phyloP scores from a whole-genome alignment of 2,113 vertebrate genomes.

The Forbesichthys papilliferus region DNA sequence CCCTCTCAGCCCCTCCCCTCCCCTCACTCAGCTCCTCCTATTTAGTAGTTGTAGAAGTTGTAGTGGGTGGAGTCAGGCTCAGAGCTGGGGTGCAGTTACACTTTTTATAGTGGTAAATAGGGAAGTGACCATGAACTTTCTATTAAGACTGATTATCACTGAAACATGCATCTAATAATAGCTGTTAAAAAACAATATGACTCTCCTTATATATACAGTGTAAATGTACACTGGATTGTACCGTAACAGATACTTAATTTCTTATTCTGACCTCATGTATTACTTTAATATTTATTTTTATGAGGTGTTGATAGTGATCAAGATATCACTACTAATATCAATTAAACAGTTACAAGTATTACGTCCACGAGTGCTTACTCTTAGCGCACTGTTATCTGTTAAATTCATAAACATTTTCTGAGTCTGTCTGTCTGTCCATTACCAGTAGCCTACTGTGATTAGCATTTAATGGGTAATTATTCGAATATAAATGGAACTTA shows the following conservation, averaged over 20 bases:
- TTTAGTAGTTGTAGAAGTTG: too few species aligned
- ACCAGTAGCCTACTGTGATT: not conserved
- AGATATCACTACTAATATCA: constrained; percentile 4
- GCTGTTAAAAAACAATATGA: not conserved
- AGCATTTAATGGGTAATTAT: constrained; percentile 13
- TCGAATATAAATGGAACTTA: not conserved
- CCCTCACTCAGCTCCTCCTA: too few species aligned
- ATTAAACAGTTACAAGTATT: not conserved
- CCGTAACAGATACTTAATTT: constrained; percentile 20
- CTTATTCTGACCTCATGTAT: constrained; percentile 13
- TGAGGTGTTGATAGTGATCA: not conserved
- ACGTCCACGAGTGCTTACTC: too few species aligned
- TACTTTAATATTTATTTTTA: constrained; percentile 8
- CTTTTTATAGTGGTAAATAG: not conserved
- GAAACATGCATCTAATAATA: not conserved
- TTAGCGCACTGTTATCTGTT: too few species aligned
- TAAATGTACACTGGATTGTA: not conserved
- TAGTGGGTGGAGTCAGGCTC: too few species aligned
- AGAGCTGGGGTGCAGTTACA: too few species aligned
- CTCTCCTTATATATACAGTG: not conserved
- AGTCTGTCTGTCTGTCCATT: constrained; percentile 4
- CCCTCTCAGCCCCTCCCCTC: too few species aligned
- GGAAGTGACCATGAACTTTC: not conserved
- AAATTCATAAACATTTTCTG: too few species aligned
- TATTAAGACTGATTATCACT: not conserved